Conservation (phyloP, 2,888 invertebrate species). For the Drosophila recens region DNA sequence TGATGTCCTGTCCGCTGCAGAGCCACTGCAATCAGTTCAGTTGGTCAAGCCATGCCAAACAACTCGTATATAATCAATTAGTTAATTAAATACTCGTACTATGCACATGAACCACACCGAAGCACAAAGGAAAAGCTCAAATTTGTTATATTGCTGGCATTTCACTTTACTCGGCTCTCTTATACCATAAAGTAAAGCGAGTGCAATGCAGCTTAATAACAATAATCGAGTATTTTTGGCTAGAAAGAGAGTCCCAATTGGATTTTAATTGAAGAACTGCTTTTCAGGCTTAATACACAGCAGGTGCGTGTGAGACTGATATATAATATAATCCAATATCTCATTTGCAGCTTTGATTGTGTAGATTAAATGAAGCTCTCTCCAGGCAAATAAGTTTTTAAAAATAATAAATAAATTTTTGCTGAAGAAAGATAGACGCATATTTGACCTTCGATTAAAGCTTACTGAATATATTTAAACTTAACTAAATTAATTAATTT, state of each 20-base stretch:
- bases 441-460: too few relatives aligned
- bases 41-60: neutral
- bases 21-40: constrained; percentile 30
- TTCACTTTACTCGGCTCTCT: neutral
- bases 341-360: neutral
- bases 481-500: too few relatives aligned
- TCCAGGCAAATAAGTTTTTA: neutral
- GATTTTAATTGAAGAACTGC: neutral
- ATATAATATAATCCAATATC: neutral
- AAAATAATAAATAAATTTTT: neutral
- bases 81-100: constrained; percentile 41
- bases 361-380: neutral
- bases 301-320: constrained; percentile 80
- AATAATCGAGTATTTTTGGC: constrained; percentile 4
- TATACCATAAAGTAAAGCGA: neutral
- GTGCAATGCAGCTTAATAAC: neutral
- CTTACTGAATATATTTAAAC: too few relatives aligned
- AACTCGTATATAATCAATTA: constrained; percentile 37
- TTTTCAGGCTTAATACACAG: constrained; percentile 86
- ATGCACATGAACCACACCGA: constrained; percentile 9
- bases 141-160: constrained; percentile 6
- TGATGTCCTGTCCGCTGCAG: constrained; percentile 18
- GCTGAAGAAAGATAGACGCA: too few relatives aligned
- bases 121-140: neutral
- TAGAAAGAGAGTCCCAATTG: neutral